These are phyloP conservation scores for Agrypnus murinus DNA, from an alignment of 2,888 invertebrate species.

Conservation along the genomic window DNA sequence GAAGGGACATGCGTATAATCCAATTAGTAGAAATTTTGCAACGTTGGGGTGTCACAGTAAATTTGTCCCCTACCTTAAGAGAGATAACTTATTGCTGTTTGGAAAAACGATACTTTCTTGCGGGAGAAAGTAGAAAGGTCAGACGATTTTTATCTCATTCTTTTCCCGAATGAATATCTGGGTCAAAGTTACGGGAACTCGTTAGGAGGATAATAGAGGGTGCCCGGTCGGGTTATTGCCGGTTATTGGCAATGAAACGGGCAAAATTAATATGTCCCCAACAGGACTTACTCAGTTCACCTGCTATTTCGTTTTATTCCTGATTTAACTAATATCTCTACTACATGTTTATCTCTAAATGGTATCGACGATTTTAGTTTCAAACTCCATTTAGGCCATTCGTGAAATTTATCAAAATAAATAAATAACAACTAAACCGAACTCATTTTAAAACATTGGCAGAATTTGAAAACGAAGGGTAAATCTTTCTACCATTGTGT, in stretches of 20 bases:
- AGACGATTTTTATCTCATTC: constrained; percentile 69
- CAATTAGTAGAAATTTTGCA: constrained; percentile 44
- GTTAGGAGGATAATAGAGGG: constrained; percentile 67
- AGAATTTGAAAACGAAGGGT: constrained; percentile 35
- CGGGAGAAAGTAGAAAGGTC: constrained; percentile 62
- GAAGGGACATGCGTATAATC: constrained; percentile 27
- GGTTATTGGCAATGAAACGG: constrained; percentile 63
- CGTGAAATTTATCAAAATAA: constrained; percentile 6
- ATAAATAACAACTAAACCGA: constrained; percentile 8
- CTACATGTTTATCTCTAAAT: no score
- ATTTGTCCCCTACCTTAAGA: constrained; percentile 35
- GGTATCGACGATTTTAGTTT: neutral
- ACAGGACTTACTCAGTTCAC: constrained; percentile 33
- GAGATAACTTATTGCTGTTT: constrained; percentile 47
- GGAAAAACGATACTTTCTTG: constrained; percentile 46
- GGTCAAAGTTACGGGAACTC: constrained; percentile 69
- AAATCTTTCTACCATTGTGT: constrained; percentile 47
- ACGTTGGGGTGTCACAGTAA: constrained; percentile 36
- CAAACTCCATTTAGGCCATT: neutral
- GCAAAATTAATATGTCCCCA: constrained; percentile 52
- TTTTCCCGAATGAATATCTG: constrained; percentile 67
- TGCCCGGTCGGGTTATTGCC: constrained; percentile 63
- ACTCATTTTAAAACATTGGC: constrained; percentile 24
- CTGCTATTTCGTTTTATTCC: constrained; percentile 40
- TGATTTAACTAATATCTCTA: constrained; percentile 29